Evolutionary conservation across 2,113 vertebrate genomes (phyloP).

Genomic region (Neodontobutis hainanensis): DNA sequence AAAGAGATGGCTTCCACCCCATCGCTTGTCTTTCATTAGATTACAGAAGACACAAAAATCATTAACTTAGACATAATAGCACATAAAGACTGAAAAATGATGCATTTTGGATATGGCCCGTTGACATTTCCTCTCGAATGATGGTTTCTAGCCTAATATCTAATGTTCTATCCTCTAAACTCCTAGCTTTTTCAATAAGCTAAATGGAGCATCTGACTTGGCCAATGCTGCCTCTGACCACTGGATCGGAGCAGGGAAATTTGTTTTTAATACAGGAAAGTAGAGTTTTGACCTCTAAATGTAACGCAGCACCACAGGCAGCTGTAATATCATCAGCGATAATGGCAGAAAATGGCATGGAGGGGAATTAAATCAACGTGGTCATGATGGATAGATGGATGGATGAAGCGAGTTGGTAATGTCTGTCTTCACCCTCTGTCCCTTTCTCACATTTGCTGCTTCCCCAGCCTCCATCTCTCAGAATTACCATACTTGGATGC

Average conservation of each 20-base stretch:
- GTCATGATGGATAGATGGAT: slow-evolving; percentile 50
- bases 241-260: slow-evolving; percentile 51
- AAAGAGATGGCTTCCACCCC: slow-evolving; percentile 52
- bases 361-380: slow-evolving; percentile 60
- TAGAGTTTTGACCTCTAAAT: slow-evolving; percentile 67
- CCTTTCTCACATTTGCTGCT: slow-evolving; percentile 30
- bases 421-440: slow-evolving; percentile 45
- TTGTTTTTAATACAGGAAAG: slow-evolving; percentile 69
- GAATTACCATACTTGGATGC: slow-evolving; percentile 57
- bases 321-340: slow-evolving; percentile 61
- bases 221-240: slow-evolving; percentile 70
- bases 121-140: slow-evolving; percentile 57
- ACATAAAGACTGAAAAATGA: slow-evolving; percentile 62
- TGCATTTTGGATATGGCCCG: slow-evolving; percentile 59
- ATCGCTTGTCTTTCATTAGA: slow-evolving; percentile 66
- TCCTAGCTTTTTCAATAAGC: slow-evolving; percentile 60
- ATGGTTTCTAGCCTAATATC: slow-evolving; percentile 48
- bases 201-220: slow-evolving; percentile 58
- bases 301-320: slow-evolving; percentile 57
- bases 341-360: slow-evolving; percentile 66
- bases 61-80: slow-evolving; percentile 62
- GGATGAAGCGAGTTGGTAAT: slow-evolving; percentile 26
- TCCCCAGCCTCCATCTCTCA: slow-evolving; percentile 10
- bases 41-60: slow-evolving; percentile 61
- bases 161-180: slow-evolving; percentile 48